Conservation (phyloP, 2,113 vertebrate genomes). For the Chloropsis cyanopogon region DNA sequence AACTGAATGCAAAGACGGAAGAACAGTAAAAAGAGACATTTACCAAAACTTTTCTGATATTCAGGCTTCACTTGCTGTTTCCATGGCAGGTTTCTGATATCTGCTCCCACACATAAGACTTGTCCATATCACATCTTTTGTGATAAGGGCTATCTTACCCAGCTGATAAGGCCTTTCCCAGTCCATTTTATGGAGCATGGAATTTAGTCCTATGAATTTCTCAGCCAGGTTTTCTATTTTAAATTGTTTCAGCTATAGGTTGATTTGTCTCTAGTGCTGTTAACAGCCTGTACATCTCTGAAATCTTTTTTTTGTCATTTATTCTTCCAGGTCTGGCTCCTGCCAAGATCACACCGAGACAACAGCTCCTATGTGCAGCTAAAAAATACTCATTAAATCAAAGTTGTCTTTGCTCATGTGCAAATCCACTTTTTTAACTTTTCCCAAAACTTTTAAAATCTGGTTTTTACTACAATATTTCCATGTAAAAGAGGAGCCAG, state of each 20-base stretch:
- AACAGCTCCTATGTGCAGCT: neutral
- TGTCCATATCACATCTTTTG: neutral
- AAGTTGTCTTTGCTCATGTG: neutral
- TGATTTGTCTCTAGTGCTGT: neutral
- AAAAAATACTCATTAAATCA: neutral
- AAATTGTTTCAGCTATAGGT: neutral
- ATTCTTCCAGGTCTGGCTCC: neutral
- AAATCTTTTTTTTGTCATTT: neutral
- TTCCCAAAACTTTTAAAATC: neutral
- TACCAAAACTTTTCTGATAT: neutral
- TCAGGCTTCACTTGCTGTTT: neutral
- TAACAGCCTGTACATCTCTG: neutral
- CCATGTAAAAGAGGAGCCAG: neutral
- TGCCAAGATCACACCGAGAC: neutral
- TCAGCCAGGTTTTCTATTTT: neutral
- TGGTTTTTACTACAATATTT: neutral
- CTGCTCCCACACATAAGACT: neutral
- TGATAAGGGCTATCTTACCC: neutral
- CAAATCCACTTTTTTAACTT: neutral
- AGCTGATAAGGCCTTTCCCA: neutral
- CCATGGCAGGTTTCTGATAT: neutral
- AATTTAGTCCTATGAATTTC: neutral
- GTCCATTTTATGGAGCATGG: neutral
- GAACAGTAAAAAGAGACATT: neutral
- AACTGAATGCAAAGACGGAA: neutral